Conservation (phyloP, 2,113 vertebrate genomes). For the Barbus barbus region DNA sequence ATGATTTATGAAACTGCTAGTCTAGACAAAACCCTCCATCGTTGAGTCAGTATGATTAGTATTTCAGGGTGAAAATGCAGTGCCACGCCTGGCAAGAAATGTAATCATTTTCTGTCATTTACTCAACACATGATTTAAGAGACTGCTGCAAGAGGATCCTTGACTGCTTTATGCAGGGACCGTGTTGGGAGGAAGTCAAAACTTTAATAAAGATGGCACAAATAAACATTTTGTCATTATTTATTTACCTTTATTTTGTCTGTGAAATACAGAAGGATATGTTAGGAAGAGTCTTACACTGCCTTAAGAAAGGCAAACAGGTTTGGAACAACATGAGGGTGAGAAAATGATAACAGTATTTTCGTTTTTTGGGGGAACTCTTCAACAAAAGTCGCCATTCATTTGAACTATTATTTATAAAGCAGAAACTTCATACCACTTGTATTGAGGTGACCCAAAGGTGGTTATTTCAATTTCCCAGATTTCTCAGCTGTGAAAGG, state of each 20-base stretch:
- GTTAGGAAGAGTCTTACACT: neutral
- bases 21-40: constrained; percentile 7
- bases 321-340: neutral
- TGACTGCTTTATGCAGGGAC: constrained; percentile 1
- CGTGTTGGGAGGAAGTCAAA: neutral
- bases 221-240: neutral
- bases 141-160: constrained; percentile 18
- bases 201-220: neutral
- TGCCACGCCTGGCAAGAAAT: constrained; percentile 18
- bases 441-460: neutral
- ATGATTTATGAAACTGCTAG: constrained; percentile 42
- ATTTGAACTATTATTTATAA: neutral
- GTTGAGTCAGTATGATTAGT: constrained; percentile 38
- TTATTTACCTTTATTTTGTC: neutral
- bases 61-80: constrained; percentile 44
- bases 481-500: constrained; percentile 1
- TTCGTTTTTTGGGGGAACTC: neutral
- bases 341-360: neutral
- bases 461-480: neutral
- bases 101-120: constrained; percentile 39
- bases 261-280: neutral
- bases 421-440: neutral
- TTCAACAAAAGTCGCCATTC: neutral
- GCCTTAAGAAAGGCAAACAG: neutral
- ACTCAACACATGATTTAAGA: constrained; percentile 11